Conservation (phyloP, 1,140 invertebrate species). For the Aphaenogaster ashmeadi region DNA sequence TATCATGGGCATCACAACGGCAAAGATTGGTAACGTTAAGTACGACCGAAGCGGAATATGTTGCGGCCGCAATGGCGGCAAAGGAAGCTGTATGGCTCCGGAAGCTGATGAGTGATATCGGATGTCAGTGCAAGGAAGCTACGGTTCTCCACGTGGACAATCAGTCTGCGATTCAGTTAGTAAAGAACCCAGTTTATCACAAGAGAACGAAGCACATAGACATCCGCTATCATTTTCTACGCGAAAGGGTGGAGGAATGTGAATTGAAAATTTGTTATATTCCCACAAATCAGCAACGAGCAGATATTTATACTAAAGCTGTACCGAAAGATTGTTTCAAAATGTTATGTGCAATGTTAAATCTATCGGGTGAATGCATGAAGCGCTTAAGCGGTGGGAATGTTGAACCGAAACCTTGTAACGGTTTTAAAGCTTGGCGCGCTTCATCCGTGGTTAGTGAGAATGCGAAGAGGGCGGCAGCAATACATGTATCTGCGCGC, state of each 20-base stretch:
- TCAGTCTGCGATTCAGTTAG: not conserved
- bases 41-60: too few relatives aligned
- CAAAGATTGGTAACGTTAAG: not conserved
- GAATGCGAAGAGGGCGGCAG: too few relatives aligned
- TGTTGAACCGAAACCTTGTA: not conserved
- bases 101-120: not conserved
- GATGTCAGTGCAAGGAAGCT: not conserved
- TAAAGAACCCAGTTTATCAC: not conserved
- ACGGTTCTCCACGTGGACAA: not conserved
- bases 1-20: not conserved
- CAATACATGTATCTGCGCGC: too few relatives aligned
- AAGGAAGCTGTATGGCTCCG: not conserved
- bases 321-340: not conserved
- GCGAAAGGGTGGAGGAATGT: not conserved
- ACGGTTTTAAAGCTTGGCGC: too few relatives aligned
- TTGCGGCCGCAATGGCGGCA: not conserved
- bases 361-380: not conserved
- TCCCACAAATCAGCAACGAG: not conserved
- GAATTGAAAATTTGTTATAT: not conserved
- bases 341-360: not conserved
- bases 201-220: not conserved
- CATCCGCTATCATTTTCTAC: not conserved
- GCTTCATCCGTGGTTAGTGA: too few relatives aligned
- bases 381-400: conserved; percentile 3
- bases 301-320: not conserved